Base-by-base conservation (phyloP, 2,797 vertebrate species). In the Enteromius trimaculatus region DNA sequence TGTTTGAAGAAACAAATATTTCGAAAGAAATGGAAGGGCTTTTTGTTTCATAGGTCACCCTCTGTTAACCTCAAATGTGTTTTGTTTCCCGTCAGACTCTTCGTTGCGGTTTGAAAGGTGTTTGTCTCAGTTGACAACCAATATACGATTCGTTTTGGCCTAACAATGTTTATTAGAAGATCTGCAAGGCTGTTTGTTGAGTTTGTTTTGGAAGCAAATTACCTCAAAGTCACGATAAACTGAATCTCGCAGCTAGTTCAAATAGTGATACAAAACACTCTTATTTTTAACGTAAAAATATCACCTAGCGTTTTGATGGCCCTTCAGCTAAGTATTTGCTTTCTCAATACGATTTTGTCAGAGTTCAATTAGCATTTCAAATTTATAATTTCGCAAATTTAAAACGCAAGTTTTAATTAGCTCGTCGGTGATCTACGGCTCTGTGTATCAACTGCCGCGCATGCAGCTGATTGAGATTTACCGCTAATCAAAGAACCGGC, bases 201-300 rank as follows among this genome's bases (percentile, higher is more conserved):
- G 70, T 53, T 51, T 74, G 29, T 37, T 37, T 55, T 75, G 31
- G 72, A n/a, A 37, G 72, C 51, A 19, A 65, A 34, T 66, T 3
- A 37, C 29, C 10, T 72, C 7, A 49, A 17, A 29, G 44, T 17
- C 26, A 72, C 17, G 6, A 31, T 26, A 72, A 51, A 72, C 44
- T 49, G 3, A 71, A 71, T 3, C 1, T 71, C 29, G 23, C 49
- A 19, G 23, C 3, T 49, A 11, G 8, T 8, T 23, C 11, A 23
- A 14, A 69, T 3, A 69, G 13, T 19, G 39, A 47, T 29, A 2
- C 11, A 19, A 47, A 71, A 4, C 34, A 29, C 2, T 26, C 1
- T 58, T 23, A 49, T 29, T 71, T 49, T 17, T 7, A 4, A n/a
- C 0, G 9, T 68, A 39, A 21, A 68, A 68, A 6, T 10, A 13